Base-by-base conservation (phyloP, 2,888 invertebrate genomes). In the Macaria notata region DNA sequence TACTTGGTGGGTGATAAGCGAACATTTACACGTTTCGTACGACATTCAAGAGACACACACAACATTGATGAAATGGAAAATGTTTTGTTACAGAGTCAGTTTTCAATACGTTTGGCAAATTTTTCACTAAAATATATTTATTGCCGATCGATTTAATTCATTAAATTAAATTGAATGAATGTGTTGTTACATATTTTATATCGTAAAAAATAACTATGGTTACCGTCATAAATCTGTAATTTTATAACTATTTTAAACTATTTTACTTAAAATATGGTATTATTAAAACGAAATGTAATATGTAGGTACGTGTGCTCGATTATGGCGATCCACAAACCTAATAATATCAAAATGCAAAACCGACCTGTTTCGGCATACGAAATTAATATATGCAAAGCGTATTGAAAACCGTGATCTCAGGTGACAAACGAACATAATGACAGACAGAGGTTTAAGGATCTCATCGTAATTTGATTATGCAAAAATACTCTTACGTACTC, bases 371-470 rank as follows among this genome's bases (percentile, higher is more conserved):
- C 42, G 45, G 55, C 48, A 52, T 56, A 57, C 52, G 8, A 63
- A 64, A 68, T 61, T 46, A 57, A 63, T 68, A 65, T 66, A 65
- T 65, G 62, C 62, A 69, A 69, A 64, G 55, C 62, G 63, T 71
- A 72, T 71, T 69, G 68, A 75, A 75, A 73, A 67, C 69, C 55
- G 59, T 66, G 72, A 76, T 70, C 66, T 46, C 68, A 73, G 72
- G 73, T 73, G 31, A 53, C 53, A 38, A 59, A 50, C 30, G 31
- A 8, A 74, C 63, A 62, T 70, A 61, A 61, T 60, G 69, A 64
- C 58, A 72, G 53, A 76, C 54, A 51, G 59, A 44, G 48, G 19
- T 19, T 19, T 19, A 9, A 30, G 49, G 49, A 49, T 57, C 49
- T 56, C 6, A 9, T 9, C 39, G 31, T 46, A 9, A 8, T 33